phyloP scores from a whole-genome alignment of 2,888 invertebrate species.

The Andrena trimmerana region DNA sequence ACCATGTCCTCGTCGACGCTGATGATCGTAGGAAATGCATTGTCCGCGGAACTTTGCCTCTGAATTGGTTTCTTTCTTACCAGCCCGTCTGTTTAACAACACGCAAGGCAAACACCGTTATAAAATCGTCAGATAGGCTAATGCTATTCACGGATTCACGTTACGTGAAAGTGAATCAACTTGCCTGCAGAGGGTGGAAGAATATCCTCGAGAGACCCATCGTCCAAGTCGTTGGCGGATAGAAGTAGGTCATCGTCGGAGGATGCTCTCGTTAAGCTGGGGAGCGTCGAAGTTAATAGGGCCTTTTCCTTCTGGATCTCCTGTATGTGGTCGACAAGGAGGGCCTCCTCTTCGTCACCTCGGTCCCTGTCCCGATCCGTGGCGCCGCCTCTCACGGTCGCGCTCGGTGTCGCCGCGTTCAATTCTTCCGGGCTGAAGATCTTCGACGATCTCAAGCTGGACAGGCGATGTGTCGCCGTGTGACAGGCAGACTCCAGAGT shows the following conservation, averaged over 20 bases:
- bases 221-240: conserved; percentile 92
- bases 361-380: conserved; percentile 81
- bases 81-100: conserved; percentile 78
- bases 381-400: conserved; percentile 73
- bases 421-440: conserved; percentile 88
- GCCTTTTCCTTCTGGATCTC: conserved; percentile 94
- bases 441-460: conserved; percentile 91
- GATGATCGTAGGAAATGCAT: conserved; percentile 82
- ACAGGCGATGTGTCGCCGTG: conserved; percentile 93
- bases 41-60: conserved; percentile 83
- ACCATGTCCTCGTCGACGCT: conserved; percentile 84
- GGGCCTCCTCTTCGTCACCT: conserved; percentile 90
- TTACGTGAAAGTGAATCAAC: background rate
- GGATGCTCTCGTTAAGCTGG: conserved; percentile 92
- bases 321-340: conserved; percentile 92
- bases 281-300: conserved; percentile 91
- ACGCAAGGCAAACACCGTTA: background rate
- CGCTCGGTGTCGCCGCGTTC: conserved; percentile 80
- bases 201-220: conserved; percentile 88
- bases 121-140: background rate
- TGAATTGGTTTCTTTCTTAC: conserved; percentile 82
- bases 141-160: background rate
- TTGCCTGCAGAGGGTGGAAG: conserved; percentile 82
- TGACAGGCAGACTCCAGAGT: conserved; percentile 95
- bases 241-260: conserved; percentile 95